Conservation (phyloP, 1,140 invertebrate species). For the Drosophila ironensis region DNA sequence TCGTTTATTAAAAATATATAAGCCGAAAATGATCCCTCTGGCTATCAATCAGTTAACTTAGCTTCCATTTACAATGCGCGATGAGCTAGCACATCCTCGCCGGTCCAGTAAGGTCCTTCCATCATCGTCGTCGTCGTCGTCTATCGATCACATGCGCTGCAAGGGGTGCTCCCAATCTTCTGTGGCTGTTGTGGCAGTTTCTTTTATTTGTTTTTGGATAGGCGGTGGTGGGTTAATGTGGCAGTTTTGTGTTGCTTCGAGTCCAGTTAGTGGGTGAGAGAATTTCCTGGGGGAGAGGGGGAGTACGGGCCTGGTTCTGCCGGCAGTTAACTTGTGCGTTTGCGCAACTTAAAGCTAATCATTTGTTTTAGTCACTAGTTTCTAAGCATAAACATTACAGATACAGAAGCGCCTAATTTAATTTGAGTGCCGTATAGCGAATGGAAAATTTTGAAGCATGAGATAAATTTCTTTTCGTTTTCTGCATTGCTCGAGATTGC, state of each 20-base stretch:
- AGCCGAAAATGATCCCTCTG: conserved; percentile 37
- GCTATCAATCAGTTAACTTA: conserved; percentile 61
- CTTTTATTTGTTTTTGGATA: conserved; percentile 8
- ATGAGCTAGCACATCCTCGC: conserved; percentile 28
- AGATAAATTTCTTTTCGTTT: conserved; percentile 66
- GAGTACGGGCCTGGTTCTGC: conserved; percentile 17
- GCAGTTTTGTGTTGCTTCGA: conserved; percentile 66
- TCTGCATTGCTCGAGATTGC: conserved; percentile 60
- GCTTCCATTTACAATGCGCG: conserved; percentile 60
- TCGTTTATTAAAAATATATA: conserved; percentile 69
- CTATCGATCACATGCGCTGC: conserved; percentile 30
- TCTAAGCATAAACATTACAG: conserved; percentile 69
- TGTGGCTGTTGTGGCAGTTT: conserved; percentile 52
- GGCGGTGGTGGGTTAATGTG: conserved; percentile 48
- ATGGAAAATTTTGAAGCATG: conserved; percentile 77
- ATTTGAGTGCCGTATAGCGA: conserved; percentile 57
- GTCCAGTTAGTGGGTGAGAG: conserved; percentile 27
- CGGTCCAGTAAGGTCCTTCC: conserved; percentile 25
- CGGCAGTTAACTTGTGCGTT: conserved; percentile 48
- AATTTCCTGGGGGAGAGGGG: conserved; percentile 19
- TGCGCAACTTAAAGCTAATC: conserved; percentile 68
- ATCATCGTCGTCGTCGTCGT: not conserved
- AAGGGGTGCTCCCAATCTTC: conserved; percentile 14
- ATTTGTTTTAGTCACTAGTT: conserved; percentile 68
- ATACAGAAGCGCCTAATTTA: conserved; percentile 75